Evolutionary conservation across 2,888 invertebrate species (phyloP).

Genomic region (Tipula unca): DNA sequence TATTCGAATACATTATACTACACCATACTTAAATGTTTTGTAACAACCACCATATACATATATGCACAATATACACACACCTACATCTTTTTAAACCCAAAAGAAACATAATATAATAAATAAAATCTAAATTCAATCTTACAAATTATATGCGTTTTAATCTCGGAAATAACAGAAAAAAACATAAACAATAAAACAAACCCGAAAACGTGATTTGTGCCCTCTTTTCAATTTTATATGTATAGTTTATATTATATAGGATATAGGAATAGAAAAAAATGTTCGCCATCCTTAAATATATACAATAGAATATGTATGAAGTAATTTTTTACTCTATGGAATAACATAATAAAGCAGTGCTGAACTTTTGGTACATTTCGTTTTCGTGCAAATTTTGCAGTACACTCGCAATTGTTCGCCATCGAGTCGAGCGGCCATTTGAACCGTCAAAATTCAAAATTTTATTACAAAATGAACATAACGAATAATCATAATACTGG

Average conservation of each 20-base stretch:
- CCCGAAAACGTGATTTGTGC: slow-evolving; percentile 20
- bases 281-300: background rate
- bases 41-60: background rate
- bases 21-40: background rate
- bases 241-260: background rate
- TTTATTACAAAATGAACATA: too few species aligned
- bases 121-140: slow-evolving; percentile 17
- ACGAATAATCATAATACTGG: too few species aligned
- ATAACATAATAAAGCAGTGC: background rate
- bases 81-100: background rate
- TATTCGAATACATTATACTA: too few species aligned
- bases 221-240: slow-evolving; percentile 1
- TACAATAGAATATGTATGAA: slow-evolving; percentile 14
- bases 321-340: background rate
- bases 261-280: background rate
- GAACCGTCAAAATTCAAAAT: background rate
- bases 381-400: background rate
- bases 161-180: slow-evolving; percentile 16
- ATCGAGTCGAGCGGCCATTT: background rate
- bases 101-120: background rate
- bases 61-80: background rate
- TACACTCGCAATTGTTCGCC: background rate
- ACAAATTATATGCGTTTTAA: slow-evolving; percentile 20
- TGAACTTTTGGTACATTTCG: background rate
- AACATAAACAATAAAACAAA: slow-evolving; percentile 16